Base-by-base conservation (phyloP, 2,888 invertebrate genomes). In the Hyalella azteca region DNA sequence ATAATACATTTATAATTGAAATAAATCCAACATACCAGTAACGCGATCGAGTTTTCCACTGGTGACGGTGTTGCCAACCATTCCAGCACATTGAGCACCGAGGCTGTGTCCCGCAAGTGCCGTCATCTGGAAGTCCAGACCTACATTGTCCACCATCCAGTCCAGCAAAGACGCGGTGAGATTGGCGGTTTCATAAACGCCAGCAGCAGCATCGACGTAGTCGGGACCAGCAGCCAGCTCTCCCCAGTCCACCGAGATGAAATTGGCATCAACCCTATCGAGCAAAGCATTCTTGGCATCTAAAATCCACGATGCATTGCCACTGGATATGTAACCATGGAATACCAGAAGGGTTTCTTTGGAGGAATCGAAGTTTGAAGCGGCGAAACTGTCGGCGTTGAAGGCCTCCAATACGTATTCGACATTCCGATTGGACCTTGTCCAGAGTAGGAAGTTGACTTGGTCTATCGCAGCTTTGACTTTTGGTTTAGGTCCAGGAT, bases 231-330 rank as follows among this genome's bases (percentile, higher is more conserved):
- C 39, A 11, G 40, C 77, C 50, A 77, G 59, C 40, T 50, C 54
- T 19, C 59, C 39, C 29, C 49, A 77, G 40, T 77, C 77, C 40
- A 77, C 59, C 7, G 77, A 77, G 40, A 77, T 77, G 22, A 77
- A 45, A 40, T 77, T 77, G 54, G 19, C 40, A 22, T 77, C 77
- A 3, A 13, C 50, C 36, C 29, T 15, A 13, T 54, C 49, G 3
- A 77, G 40, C 40, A 77, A n/a, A 19, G 50, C 76, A 15, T 45
- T n/a, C 36, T 26, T 76, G 48, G 41, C 29, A 13, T 76, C 76
- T 3, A 45, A 26, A 22, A 76, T 40, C 76, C 76, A 76, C 48
- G 26, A 9, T 3, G 29, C 29, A 13, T 48, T 49, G 45, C 76
- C 76, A 36, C 26, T 36, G 11, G 29, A 45, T 1, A 32, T 76